A percentile compares a stretch with the other conserved stretches of the same genome.
Conservation (phyloP, 2,888 invertebrate genomes). For the Ochropleura plecta region DNA sequence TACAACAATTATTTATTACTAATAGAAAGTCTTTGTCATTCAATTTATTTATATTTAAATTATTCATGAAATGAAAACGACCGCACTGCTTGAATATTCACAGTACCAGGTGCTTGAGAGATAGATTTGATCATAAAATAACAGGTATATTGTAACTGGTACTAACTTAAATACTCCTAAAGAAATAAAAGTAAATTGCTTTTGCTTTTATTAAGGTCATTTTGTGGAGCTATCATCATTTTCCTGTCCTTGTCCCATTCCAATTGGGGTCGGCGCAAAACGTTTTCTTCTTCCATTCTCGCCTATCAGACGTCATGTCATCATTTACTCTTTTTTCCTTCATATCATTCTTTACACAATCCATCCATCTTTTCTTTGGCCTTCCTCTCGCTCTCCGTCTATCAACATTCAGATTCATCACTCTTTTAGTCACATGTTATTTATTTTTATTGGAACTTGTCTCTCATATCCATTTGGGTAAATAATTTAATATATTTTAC, state of each 20-base stretch:
- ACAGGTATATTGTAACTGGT: neutral
- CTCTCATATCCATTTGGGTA: neutral
- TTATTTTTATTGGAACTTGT: neutral
- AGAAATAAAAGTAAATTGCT: neutral
- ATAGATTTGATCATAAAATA: constrained; percentile 6
- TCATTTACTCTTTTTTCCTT: too few species aligned
- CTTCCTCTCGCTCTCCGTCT: too few species aligned
- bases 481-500: neutral
- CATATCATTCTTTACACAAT: too few species aligned
- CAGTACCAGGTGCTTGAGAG: too few species aligned
- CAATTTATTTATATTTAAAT: neutral
- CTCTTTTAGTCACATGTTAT: neutral
- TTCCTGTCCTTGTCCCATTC: too few species aligned
- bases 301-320: too few species aligned
- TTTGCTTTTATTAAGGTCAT: neutral
- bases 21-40: neutral
- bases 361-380: too few species aligned
- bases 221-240: neutral
- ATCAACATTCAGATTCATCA: too few species aligned
- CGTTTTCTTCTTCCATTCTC: too few species aligned
- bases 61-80: constrained; percentile 7
- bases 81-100: neutral
- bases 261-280: too few species aligned
- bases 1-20: neutral
- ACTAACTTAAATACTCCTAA: neutral